A percentile compares a stretch with the other conserved stretches of the same genome.
Evolutionary conservation across 2,888 invertebrate genomes (phyloP).

Genomic region (Augiades crinisus): DNA sequence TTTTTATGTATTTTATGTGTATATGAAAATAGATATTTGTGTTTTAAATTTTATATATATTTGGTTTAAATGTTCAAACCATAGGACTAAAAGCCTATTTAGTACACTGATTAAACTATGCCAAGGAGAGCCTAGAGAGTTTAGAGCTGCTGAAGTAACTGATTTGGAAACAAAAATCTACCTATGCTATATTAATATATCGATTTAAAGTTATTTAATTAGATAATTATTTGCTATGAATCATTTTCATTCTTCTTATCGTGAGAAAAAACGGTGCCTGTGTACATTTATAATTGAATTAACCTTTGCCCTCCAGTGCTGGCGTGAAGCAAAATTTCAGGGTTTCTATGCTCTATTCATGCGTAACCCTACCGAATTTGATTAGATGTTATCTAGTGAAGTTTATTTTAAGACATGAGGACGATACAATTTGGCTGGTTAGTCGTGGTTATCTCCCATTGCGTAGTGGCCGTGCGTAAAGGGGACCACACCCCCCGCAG

Average conservation of each 20-base stretch:
- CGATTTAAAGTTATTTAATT: too few species aligned
- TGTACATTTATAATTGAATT: conserved; percentile 20
- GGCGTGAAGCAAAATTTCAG: conserved; percentile 19
- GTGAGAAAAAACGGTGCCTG: background rate
- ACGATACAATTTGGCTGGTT: conserved; percentile 41
- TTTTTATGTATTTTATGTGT: too few species aligned
- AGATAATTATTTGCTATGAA: too few species aligned
- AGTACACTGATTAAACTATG: too few species aligned
- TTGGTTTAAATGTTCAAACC: too few species aligned
- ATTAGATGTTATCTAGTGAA: conserved; percentile 19
- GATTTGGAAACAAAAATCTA: too few species aligned
- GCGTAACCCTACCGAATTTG: conserved; percentile 32
- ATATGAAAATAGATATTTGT: too few species aligned
- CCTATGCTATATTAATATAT: too few species aligned
- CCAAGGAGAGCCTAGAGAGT: too few species aligned
- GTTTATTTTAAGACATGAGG: conserved; percentile 28
- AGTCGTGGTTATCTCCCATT: conserved; percentile 48
- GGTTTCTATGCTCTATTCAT: conserved; percentile 27
- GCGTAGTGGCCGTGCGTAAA: conserved; percentile 71
- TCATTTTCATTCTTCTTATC: background rate
- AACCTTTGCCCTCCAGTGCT: conserved; percentile 18
- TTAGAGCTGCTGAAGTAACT: too few species aligned
- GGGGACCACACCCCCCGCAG: conserved; percentile 67
- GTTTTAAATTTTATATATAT: too few species aligned
- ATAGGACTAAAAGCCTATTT: too few species aligned